phyloP scores from a whole-genome alignment of 1,140 invertebrate genomes.

The Cydia strobilella region DNA sequence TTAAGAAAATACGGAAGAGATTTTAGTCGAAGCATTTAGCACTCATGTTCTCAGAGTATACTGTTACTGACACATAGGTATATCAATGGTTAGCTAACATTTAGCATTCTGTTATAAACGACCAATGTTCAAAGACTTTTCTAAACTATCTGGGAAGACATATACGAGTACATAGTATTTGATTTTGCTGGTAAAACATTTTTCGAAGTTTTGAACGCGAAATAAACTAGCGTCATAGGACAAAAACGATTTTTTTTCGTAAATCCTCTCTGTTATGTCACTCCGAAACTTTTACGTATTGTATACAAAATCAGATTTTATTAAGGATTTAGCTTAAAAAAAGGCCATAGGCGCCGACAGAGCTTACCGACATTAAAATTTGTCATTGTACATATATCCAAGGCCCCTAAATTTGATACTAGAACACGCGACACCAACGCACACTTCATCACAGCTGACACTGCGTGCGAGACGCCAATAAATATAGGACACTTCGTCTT shows the following conservation, averaged over 20 bases:
- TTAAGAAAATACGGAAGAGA: not conserved
- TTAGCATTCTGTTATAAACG: not conserved
- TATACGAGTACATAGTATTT: not conserved
- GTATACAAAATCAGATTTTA: not conserved
- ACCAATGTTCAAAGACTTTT: not conserved
- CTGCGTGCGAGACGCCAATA: slow-evolving; percentile 53
- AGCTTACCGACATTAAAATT: not conserved
- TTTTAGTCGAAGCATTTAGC: not conserved
- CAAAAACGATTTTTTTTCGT: no score
- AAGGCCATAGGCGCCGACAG: not conserved
- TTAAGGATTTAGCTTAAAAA: not conserved
- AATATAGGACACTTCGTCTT: slow-evolving; percentile 47
- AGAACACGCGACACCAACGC: slow-evolving; percentile 2
- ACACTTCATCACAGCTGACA: slow-evolving; percentile 31
- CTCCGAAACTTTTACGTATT: not conserved
- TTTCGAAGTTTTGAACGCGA: not conserved
- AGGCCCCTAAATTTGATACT: not conserved
- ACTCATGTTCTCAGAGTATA: not conserved
- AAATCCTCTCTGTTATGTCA: not conserved
- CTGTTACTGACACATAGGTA: no score
- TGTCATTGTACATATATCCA: not conserved
- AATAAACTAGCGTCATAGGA: no score
- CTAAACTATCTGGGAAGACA: not conserved
- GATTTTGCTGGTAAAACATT: no score
- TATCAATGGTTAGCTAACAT: slow-evolving; percentile 10